Base-by-base conservation (phyloP, 2,797 vertebrate genomes). In the Geotrypetes seraphini region DNA sequence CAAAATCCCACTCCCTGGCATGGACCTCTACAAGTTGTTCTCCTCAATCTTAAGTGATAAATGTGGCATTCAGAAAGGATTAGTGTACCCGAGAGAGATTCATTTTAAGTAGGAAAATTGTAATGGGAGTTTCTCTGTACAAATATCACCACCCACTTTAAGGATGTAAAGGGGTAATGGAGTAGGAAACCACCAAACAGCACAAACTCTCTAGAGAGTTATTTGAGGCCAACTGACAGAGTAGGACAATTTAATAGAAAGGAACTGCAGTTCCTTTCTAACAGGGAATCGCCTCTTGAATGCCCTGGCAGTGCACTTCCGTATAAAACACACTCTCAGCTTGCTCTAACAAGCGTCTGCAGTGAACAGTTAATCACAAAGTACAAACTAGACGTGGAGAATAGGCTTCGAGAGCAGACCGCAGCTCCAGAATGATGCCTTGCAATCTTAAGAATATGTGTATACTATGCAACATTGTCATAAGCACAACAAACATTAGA, bases 401-500 rank as follows among this genome's bases (percentile, higher is more conserved):
- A 69, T 25, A 60, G 68, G 60, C 57, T 54, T 53, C 11, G 54
- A n/a, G n/a, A n/a, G n/a, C n/a, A n/a, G n/a, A 14, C 32, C 58
- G 29, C 55, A 55, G 30, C 37, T 53, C 26, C 43, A 19, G 51
- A 22, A n/a, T n/a, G n/a, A n/a, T 37, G 25, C 39, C 36, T 54
- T 36, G 60, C 4, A 16, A 40, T 39, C 43, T 47, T 30, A 22
- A 38, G 60, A 57, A 64, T 35, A 56, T 12, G 58, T 31, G 58
- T 54, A 48, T n/a, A n/a, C n/a, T n/a, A n/a, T n/a, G 35, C 44
- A 22, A 36, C 36, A 41, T 16, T 7, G 47, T 25, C 40, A 55
- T 50, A 16, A 64, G 49, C 34, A 43, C 28, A 54, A 59, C 41
- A 52, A 42, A 61, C 52, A 56, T n/a, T n/a, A n/a, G 66, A 69